A percentile compares a stretch with the other conserved stretches of the same genome.
Evolutionary conservation across 2,797 vertebrate species (phyloP).

Genomic region (Hyperoplus lanceolatus): DNA sequence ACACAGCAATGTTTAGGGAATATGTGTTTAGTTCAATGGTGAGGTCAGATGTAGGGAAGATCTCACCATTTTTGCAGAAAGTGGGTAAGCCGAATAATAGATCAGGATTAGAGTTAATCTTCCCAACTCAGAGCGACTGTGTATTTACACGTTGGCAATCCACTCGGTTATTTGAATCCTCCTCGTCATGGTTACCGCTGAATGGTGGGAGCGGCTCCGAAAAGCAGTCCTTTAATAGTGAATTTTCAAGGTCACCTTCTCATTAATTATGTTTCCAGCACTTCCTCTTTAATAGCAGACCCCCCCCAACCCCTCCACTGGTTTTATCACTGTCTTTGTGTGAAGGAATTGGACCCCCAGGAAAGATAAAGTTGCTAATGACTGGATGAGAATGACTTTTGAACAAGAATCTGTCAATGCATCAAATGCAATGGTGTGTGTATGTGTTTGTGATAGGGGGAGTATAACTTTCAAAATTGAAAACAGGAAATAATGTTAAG

Average conservation of each 20-base stretch:
- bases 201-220: constrained; percentile 58
- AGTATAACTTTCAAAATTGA: constrained; percentile 9
- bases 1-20: constrained; percentile 10
- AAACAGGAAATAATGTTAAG: constrained; percentile 42
- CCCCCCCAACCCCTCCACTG: constrained; percentile 52
- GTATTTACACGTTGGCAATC: constrained; percentile 62
- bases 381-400: constrained; percentile 36
- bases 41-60: constrained; percentile 49
- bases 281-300: constrained; percentile 71
- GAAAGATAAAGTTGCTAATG: constrained; percentile 67
- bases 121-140: constrained; percentile 29
- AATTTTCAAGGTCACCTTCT: constrained; percentile 81
- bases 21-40: constrained; percentile 29
- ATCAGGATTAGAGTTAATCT: constrained; percentile 67
- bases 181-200: constrained; percentile 74
- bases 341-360: constrained; percentile 62
- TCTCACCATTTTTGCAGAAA: constrained; percentile 41
- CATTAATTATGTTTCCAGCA: constrained; percentile 80
- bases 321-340: constrained; percentile 73
- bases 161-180: constrained; percentile 61
- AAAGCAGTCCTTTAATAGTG: constrained; percentile 45
- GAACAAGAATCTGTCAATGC: constrained; percentile 1
- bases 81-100: constrained; percentile 52
- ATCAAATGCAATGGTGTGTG: background rate
- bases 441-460: constrained; percentile 7